phyloP scores from a whole-genome alignment of 2,113 vertebrate species.

The Cettia cetti region DNA sequence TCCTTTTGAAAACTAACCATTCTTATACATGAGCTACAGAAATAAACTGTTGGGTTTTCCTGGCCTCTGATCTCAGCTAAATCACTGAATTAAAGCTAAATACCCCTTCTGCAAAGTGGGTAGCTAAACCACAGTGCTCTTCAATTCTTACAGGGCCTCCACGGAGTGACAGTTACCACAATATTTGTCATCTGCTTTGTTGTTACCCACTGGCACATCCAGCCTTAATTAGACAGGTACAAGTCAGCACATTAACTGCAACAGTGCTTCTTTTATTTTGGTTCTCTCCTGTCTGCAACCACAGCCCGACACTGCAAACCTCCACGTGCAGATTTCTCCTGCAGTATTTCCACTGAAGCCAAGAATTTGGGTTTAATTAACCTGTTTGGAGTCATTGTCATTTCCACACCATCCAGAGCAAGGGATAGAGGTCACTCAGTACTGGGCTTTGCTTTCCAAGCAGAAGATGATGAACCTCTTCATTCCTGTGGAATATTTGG shows the following conservation, averaged over 20 bases:
- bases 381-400: background rate
- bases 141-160: background rate
- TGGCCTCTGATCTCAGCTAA: background rate
- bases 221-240: conserved; percentile 45
- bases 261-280: background rate
- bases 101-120: background rate
- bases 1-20: background rate
- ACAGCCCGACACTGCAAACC: background rate
- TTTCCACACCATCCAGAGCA: background rate
- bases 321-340: background rate
- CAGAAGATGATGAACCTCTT: background rate
- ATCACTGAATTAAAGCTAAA: background rate
- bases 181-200: conserved; percentile 12
- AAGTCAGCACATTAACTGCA: conserved; percentile 47
- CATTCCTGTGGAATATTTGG: background rate
- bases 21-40: background rate
- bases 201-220: conserved; percentile 22
- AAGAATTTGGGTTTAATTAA: background rate
- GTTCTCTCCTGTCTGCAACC: background rate
- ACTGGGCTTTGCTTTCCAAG: background rate
- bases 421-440: background rate
- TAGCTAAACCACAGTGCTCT: background rate
- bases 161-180: background rate
- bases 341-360: background rate
- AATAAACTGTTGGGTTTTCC: background rate